Conservation (phyloP, 2,797 vertebrate genomes). For the Sebastes goodei region DNA sequence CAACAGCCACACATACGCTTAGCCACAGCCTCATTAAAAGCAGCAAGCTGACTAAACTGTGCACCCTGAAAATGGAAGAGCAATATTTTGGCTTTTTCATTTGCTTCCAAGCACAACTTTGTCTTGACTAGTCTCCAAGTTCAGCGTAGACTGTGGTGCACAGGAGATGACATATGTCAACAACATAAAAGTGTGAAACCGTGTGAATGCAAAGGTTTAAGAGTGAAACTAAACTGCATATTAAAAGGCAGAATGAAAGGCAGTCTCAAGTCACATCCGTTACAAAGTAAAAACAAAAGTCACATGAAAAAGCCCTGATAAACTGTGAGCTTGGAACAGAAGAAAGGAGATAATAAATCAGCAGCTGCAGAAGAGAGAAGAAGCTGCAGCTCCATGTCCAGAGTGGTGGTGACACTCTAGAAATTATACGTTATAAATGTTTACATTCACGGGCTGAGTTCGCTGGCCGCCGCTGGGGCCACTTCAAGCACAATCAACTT, state of each 20-base stretch:
- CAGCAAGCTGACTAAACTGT: not conserved
- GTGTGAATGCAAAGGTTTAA: not conserved
- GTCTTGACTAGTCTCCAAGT: not conserved
- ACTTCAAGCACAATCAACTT: not conserved
- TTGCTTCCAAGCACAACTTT: not conserved
- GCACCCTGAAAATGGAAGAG: not conserved
- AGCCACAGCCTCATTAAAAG: not conserved
- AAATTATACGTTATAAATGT: not conserved
- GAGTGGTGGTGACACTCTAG: not conserved
- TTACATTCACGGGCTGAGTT: not conserved
- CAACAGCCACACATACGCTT: not conserved
- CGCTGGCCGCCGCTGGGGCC: not conserved
- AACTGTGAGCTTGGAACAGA: not conserved
- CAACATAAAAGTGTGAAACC: not conserved
- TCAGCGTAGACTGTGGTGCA: not conserved
- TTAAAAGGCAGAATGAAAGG: not conserved
- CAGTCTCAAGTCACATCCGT: not conserved
- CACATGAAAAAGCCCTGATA: not conserved
- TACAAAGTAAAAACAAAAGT: not conserved
- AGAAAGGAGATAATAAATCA: not conserved
- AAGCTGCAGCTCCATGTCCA: not conserved
- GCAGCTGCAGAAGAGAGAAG: not conserved
- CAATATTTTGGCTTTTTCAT: not conserved
- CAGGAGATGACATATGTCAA: not conserved
- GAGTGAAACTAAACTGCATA: not conserved